Percentiles rank a stretch among this genome's conserved stretches.
Evolutionary conservation across 2,888 invertebrate genomes (phyloP).

Genomic region (Cremastinae sp.): DNA sequence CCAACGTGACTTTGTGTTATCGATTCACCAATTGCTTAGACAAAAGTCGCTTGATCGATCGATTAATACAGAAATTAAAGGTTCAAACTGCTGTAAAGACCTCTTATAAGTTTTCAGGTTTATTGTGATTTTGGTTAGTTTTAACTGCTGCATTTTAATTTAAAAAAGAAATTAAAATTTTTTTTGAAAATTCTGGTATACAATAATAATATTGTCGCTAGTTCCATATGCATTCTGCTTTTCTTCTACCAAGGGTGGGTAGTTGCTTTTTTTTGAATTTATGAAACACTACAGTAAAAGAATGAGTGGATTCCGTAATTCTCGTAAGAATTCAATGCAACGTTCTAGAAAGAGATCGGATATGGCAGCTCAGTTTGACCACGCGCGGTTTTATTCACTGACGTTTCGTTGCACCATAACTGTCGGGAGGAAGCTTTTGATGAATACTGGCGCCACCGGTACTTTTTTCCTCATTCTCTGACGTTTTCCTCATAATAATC

Average conservation of each 20-base stretch:
- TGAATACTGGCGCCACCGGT: conserved; percentile 36
- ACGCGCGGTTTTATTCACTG: conserved; percentile 56
- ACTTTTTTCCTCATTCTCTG: not conserved
- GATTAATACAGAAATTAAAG: too few relatives aligned
- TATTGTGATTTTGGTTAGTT: too few relatives aligned
- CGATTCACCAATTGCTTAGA: conserved; percentile 5
- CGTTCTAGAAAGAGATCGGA: conserved; percentile 9
- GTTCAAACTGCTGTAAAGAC: too few relatives aligned
- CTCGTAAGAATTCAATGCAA: conserved; percentile 23
- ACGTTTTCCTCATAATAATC: conserved; percentile 6
- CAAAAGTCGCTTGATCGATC: not conserved
- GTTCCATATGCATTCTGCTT: too few relatives aligned
- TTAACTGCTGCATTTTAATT: too few relatives aligned
- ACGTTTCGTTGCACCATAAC: conserved; percentile 47
- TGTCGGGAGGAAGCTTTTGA: conserved; percentile 30
- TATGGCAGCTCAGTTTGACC: conserved; percentile 38
- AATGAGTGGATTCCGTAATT: conserved; percentile 13
- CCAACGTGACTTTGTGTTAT: conserved; percentile 8
- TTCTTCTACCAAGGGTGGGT: too few relatives aligned
- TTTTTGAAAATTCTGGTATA: too few relatives aligned
- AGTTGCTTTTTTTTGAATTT: too few relatives aligned
- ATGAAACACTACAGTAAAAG: too few relatives aligned
- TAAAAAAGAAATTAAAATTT: too few relatives aligned
- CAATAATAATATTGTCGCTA: too few relatives aligned
- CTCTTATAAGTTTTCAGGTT: too few relatives aligned